A percentile compares a stretch with the other conserved stretches of the same genome.
These are phyloP conservation scores for Caenorhabditis parvicauda DNA, from an alignment of 2,888 invertebrate genomes.

Conservation along the genomic window DNA sequence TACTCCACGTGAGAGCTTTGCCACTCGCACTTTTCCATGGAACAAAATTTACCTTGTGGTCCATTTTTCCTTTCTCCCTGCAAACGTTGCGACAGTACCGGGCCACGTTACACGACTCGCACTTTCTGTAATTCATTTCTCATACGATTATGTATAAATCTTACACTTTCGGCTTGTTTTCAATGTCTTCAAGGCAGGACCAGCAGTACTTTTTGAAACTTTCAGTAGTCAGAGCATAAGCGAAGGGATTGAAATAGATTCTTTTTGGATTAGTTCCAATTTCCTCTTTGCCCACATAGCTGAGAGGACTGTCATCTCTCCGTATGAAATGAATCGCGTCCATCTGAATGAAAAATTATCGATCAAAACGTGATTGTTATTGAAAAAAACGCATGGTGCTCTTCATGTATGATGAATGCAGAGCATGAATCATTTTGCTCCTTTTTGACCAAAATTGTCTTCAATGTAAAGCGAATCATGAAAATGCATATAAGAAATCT, in stretches of 20 bases:
- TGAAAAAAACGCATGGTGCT: no score
- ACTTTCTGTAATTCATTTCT: slow-evolving; percentile 35
- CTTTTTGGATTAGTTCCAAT: slow-evolving; percentile 24
- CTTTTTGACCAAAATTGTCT: no score
- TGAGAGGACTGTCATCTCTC: no score
- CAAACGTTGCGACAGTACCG: slow-evolving; percentile 55
- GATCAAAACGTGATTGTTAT: no score
- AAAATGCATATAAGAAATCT: no score
- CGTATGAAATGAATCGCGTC: no score
- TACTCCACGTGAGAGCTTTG: not conserved
- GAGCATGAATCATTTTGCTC: no score
- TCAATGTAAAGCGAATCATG: no score
- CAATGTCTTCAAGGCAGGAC: slow-evolving; percentile 52
- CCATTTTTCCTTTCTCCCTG: slow-evolving; percentile 52
- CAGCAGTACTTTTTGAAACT: slow-evolving; percentile 49
- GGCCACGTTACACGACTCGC: slow-evolving; percentile 50
- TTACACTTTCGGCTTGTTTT: slow-evolving; percentile 30
- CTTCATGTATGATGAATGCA: no score
- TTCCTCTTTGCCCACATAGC: slow-evolving; percentile 28
- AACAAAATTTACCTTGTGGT: slow-evolving; percentile 49
- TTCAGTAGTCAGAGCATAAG: slow-evolving; percentile 50
- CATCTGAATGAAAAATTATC: no score
- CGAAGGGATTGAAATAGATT: slow-evolving; percentile 60
- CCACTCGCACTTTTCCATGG: no score
- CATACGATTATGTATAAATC: not conserved